Conservation (phyloP, 2,888 invertebrate genomes). For the Notocelia uddmanniana region DNA sequence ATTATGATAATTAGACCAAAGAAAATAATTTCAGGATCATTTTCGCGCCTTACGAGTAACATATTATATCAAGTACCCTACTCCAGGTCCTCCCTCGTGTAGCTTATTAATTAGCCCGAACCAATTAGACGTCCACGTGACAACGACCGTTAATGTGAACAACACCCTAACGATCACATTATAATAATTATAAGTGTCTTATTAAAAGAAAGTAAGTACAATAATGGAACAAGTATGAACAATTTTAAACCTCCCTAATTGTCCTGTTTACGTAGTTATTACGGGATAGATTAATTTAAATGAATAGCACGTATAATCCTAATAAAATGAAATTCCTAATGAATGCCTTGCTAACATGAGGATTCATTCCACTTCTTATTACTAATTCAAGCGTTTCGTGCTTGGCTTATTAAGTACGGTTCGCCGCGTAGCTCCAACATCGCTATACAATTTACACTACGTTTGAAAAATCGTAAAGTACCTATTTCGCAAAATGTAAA, state of each 20-base stretch:
- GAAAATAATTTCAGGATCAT: conserved; percentile 17
- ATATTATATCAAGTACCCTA: conserved; percentile 11
- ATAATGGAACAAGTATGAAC: neutral
- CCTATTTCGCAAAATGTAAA: conserved; percentile 6
- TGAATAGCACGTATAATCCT: neutral
- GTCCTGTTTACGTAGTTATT: conserved; percentile 8
- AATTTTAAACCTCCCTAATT: neutral
- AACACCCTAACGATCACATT: conserved; percentile 10
- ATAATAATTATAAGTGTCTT: conserved; percentile 1
- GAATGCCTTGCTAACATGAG: conserved; percentile 29
- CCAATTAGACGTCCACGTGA: conserved; percentile 36
- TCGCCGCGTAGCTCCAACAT: conserved; percentile 18
- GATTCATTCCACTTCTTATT: conserved; percentile 39
- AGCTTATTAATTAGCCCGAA: conserved; percentile 34
- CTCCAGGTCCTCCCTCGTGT: conserved; percentile 11
- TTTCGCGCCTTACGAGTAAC: conserved; percentile 19
- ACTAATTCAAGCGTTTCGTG: conserved; percentile 40
- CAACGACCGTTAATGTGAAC: conserved; percentile 24
- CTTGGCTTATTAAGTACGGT: conserved; percentile 35
- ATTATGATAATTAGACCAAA: conserved; percentile 10
- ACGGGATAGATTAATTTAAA: neutral
- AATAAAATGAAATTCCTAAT: conserved; percentile 16
- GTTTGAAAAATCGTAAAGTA: conserved; percentile 5
- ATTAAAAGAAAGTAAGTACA: neutral
- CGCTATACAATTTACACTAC: conserved; percentile 5